Base-by-base conservation (phyloP, 2,113 vertebrate species). In the Herpetotheres cachinnans region DNA sequence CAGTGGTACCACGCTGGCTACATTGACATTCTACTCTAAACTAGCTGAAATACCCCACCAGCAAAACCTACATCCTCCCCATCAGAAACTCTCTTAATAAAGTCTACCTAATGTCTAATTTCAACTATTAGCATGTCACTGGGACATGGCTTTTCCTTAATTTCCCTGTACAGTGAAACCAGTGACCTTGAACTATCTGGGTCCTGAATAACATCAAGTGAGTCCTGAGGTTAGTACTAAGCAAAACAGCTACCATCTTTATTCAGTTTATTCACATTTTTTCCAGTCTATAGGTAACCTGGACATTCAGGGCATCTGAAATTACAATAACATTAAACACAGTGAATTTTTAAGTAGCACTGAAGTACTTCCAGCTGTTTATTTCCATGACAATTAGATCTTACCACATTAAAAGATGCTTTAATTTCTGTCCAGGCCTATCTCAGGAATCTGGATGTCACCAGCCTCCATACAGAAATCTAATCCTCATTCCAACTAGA, bases 201-300 rank as follows among this genome's bases (percentile, higher is more conserved):
- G 19, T 47, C n/a, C 52, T 54, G n/a, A 40, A 30, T 25, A 22
- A 6, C 0, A 77, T 8, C 7, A 36, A 26, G 30, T 0, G 13
- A 83, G 69, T n/a, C 36, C 49, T 3, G 8, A 69, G 69, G 54
- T 29, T 2, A n/a, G 54, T 1, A 38, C 34, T 7, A 30, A n/a
- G 65, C 27, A 56, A 40, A 82, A 47, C 42, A 87, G 25, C 16
- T 3, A 42, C 26, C 34, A 8, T 7, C 20, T 59, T 87, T 36
- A 52, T 24, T 81, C 18, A 18, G 6, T 58, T 67, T 62, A 40
- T 40, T 62, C 76, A 16, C 7, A 5, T 10, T 56, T 47, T 26
- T 30, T 13, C 32, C 38, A 16, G 20, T 32, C 55, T 44, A n/a
- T 0, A 49, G 65, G 42, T 24, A 66, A 30, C 22, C 47, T 22